phyloP scores from a whole-genome alignment of 2,888 invertebrate genomes.

The Amiota communis region DNA sequence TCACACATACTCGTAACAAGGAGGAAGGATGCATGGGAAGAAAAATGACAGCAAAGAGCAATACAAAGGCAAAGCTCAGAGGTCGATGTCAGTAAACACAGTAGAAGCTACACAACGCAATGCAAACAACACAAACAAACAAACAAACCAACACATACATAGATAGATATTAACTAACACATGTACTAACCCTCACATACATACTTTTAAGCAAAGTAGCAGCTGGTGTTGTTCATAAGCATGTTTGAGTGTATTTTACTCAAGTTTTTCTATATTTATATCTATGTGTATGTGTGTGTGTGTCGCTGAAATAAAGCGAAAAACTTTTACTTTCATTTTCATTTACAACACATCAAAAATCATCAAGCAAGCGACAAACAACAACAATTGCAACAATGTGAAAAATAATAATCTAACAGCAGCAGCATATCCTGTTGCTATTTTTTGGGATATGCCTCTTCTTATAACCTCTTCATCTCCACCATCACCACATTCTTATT shows the following conservation, averaged over 20 bases:
- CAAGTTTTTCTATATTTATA: neutral
- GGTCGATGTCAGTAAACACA: conserved; percentile 22
- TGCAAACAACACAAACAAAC: neutral
- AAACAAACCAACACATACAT: too few species aligned
- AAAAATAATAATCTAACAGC: conserved; percentile 17
- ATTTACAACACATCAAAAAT: conserved; percentile 35
- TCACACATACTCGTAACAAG: neutral
- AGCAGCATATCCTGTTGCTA: conserved; percentile 24
- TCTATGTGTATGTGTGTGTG: conserved; percentile 24
- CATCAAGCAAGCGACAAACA: conserved; percentile 18
- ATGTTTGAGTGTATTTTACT: neutral
- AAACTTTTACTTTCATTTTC: conserved; percentile 20
- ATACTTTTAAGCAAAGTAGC: neutral
- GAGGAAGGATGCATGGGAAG: neutral
- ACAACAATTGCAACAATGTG: neutral
- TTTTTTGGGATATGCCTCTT: neutral
- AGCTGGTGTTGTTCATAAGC: neutral
- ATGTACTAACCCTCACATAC: neutral
- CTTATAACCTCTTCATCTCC: neutral
- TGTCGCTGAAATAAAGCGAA: neutral
- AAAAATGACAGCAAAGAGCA: neutral
- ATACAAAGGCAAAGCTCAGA: conserved; percentile 13
- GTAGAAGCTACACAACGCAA: neutral
- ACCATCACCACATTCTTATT: neutral
- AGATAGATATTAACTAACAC: too few species aligned